phyloP scores from a whole-genome alignment of 1,140 invertebrate genomes.

The Druon quercuslanigerum region DNA sequence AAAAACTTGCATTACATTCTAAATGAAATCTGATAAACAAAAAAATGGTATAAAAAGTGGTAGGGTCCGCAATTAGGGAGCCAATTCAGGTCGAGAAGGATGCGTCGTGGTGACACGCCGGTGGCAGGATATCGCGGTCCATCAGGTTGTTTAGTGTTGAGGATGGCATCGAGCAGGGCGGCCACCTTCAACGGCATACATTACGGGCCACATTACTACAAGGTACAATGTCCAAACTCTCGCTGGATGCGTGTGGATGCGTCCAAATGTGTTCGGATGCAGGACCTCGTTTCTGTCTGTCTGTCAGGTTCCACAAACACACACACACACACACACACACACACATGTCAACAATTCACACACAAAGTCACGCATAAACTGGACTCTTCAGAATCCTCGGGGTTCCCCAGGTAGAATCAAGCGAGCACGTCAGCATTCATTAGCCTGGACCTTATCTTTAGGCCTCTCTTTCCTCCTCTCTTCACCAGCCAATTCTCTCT shows the following conservation, averaged over 20 bases:
- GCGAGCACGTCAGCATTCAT: constrained; percentile 60
- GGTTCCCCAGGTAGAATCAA: constrained; percentile 33
- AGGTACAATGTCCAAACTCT: constrained; percentile 17
- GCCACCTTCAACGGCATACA: constrained; percentile 67
- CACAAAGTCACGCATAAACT: background rate
- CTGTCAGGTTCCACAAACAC: too few species aligned
- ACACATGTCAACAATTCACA: background rate
- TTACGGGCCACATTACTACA: constrained; percentile 66
- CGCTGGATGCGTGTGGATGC: background rate
- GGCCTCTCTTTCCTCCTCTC: constrained; percentile 51
- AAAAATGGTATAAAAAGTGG: too few species aligned
- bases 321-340: too few species aligned
- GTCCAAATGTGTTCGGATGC: too few species aligned
- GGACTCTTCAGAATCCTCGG: background rate
- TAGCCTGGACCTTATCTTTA: constrained; percentile 55
- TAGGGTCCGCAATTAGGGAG: background rate
- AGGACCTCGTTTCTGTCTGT: too few species aligned
- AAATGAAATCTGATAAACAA: too few species aligned
- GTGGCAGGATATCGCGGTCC: constrained; percentile 66
- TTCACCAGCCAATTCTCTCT: constrained; percentile 32
- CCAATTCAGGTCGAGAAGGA: constrained; percentile 19
- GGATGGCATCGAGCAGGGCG: constrained; percentile 66
- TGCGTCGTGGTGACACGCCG: constrained; percentile 41
- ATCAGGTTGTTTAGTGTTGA: constrained; percentile 71
- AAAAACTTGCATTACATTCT: too few species aligned